Evolutionary conservation across 2,113 vertebrate genomes (phyloP).

Genomic region (Serinus canaria): DNA sequence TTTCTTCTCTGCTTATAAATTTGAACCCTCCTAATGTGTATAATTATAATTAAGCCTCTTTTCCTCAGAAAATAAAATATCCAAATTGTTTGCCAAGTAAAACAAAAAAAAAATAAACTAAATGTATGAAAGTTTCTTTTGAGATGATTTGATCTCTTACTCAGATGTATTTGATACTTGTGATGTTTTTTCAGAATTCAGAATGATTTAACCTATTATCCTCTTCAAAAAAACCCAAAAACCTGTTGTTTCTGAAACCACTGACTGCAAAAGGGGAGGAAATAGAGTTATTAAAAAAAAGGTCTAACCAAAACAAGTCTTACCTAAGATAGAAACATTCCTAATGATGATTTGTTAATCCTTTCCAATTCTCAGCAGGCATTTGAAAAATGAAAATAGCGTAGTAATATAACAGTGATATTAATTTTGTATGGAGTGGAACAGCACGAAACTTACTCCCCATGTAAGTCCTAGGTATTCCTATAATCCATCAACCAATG

Average conservation of each 20-base stretch:
- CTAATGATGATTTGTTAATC: neutral
- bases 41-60: neutral
- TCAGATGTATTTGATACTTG: neutral
- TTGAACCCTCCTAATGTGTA: neutral
- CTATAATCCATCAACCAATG: slow-evolving; percentile 7
- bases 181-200: neutral
- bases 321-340: neutral
- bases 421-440: slow-evolving; percentile 25
- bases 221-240: neutral
- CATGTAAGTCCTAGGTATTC: neutral
- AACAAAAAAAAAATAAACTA: neutral
- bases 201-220: neutral
- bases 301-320: neutral
- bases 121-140: neutral
- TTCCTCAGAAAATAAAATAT: neutral
- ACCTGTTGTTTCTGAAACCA: neutral
- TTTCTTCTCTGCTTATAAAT: neutral
- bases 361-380: slow-evolving; percentile 11
- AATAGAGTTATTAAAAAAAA: neutral
- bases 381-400: slow-evolving; percentile 30
- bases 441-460: neutral
- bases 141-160: neutral
- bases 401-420: neutral
- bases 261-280: neutral
- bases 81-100: neutral